Base-by-base conservation (phyloP, 2,113 vertebrate genomes). In the Actenoides hombroni region DNA sequence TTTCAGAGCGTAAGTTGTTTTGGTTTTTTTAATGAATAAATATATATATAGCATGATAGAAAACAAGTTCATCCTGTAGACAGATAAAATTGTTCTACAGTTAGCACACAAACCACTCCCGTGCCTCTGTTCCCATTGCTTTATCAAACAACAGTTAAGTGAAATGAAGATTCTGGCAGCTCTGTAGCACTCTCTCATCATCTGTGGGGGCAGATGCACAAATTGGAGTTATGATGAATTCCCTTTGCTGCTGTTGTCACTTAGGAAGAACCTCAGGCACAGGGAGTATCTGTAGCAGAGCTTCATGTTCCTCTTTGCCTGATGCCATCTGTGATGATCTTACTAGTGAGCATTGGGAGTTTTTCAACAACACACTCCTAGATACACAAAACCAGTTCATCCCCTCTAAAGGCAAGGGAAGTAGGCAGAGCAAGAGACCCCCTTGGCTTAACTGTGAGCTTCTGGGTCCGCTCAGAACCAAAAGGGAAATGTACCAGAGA, bases 271-370 rank as follows among this genome's bases (percentile, higher is more conserved):
- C 24, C 20, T 40, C 24, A 12, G 39, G 64, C 54, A 18, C 40
- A 71, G 60, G 7, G 26, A 68, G 19, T 42, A 33, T 53, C 64
- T 25, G 17, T 46, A 51, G 40, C 49, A 78, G 26, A 63, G 25
- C n/a, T 59, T 78, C 37, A 18, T 14, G 0, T 28, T 67, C 28
- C 12, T 31, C 39, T 83, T 25, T 46, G 29, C 53, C 79, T 51
- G 1, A 0, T 65, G 79, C 53, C 9, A 5, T 26, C 48, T 1
- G 0, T 4, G 39, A 14, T 70, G 35, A 19, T 61, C 39, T 46
- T 46, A 4, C 46, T 46, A 46, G 46, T 46, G 46, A 46, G 46
- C 19, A 20, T 17, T 46, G 46, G 46, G 46, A 46, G 19, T 46
- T 46, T 46, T 46, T 46, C 46, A 46, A 20, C 8, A 46, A 46